Conservation (phyloP, 2,113 vertebrate species). For the Dendropsophus ebraccatus region DNA sequence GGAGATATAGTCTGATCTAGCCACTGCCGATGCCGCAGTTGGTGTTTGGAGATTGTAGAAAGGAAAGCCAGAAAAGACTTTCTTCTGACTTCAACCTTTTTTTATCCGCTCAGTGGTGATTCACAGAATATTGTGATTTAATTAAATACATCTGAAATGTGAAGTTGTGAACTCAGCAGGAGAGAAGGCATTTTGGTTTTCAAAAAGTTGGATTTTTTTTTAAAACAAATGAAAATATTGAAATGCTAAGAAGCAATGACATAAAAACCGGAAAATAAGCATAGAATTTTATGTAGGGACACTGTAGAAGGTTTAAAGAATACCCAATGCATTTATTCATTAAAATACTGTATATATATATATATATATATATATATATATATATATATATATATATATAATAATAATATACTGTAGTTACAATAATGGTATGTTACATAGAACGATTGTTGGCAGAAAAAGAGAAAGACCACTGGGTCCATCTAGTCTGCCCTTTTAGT, state of each 20-base stretch:
- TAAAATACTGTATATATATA: not conserved
- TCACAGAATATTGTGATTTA: slow-evolving; percentile 17
- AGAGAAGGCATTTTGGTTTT: slow-evolving; percentile 1
- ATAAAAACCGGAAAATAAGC: not conserved
- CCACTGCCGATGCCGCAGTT: not conserved
- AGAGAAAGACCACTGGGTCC: too few species aligned
- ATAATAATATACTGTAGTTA: too few species aligned
- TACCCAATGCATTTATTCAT: too few species aligned
- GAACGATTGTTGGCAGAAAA: too few species aligned
- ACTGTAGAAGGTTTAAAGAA: too few species aligned
- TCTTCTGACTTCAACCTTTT: slow-evolving; percentile 1
- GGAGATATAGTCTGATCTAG: slow-evolving; percentile 26
- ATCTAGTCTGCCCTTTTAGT: too few species aligned
- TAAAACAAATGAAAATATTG: not conserved
- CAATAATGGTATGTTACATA: too few species aligned
- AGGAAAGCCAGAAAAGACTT: slow-evolving; percentile 13
- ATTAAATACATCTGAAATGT: slow-evolving; percentile 24
- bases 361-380: too few species aligned
- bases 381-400: too few species aligned
- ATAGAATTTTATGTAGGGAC: not conserved
- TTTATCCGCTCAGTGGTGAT: not conserved
- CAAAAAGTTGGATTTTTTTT: not conserved
- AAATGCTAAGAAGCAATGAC: not conserved
- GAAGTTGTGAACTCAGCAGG: not conserved
- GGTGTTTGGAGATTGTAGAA: not conserved